Evolutionary conservation across 2,888 invertebrate species (phyloP), one percentile per base, ranked within the genome.

Genomic region (Miltochrista miniata): DNA sequence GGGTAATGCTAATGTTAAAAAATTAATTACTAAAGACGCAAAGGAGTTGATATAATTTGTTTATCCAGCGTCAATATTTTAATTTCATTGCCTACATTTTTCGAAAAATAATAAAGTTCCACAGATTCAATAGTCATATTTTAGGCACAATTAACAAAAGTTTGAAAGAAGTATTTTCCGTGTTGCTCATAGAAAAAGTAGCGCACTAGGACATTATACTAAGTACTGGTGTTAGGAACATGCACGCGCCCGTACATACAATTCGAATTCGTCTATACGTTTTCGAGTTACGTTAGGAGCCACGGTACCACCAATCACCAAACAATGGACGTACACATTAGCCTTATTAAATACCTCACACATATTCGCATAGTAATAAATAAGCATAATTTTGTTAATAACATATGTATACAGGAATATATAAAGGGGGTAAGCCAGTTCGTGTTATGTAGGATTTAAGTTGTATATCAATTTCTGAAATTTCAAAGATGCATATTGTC

Each of bases 171-270:
- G 18, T 24, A 2, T 24, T 36, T 30, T 37, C 45, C 45, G 36
- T 14, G 29, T 30, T 45, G 45, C 14, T 45, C 36, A 36, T 45
- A 45, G 18, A 24, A 29, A 36, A 24, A 35, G 30, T 45, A 37
- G 36, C 24, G 36, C 9, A 45, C 45, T 15, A 45, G 24, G 24
- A 30, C 1, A 14, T 47, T 54, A 56, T 56, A 30, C 64, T 64
- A 60, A 40, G 39, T 43, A 52, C 47, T 39, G 36, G 68, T 68
- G 65, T 67, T 68, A 65, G 62, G 51, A 54, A 33, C 67, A 67
- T 67, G 67, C 67, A 66, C 69, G 62, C 64, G 54, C 49, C 58
- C 68, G 64, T 46, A 56, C 39, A 50, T 45, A 50, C 43, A 44
- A 30, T 43, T 18, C 34, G 34, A 40, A 37, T 37, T 31, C 29